Evolutionary conservation across 2,797 vertebrate genomes (phyloP).

Genomic region (Philypnodon macrostomus): DNA sequence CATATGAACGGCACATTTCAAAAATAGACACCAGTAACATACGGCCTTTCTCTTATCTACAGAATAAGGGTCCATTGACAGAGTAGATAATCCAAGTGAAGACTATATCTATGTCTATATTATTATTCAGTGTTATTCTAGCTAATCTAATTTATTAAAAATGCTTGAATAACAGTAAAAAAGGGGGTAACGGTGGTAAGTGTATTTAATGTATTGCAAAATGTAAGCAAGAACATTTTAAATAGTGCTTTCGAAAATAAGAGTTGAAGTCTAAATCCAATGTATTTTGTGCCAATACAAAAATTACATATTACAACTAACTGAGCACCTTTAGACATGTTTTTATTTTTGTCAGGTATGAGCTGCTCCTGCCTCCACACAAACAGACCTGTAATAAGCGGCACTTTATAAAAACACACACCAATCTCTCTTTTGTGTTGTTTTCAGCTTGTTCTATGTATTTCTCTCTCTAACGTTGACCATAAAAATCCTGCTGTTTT

Average conservation of each 20-base stretch:
- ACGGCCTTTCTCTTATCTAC: background rate
- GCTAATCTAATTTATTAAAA: too few relatives aligned
- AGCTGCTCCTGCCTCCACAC: background rate
- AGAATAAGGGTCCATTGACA: background rate
- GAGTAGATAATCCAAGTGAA: background rate
- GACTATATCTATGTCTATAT: too few relatives aligned
- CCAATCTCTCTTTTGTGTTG: slow-evolving; percentile 4
- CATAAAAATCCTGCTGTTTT: slow-evolving; percentile 31
- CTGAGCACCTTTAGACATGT: background rate
- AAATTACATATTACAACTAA: too few relatives aligned
- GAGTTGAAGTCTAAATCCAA: too few relatives aligned
- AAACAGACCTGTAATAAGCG: slow-evolving; percentile 9
- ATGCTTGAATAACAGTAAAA: too few relatives aligned
- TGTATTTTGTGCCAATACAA: too few relatives aligned
- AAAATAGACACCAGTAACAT: background rate
- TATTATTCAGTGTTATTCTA: too few relatives aligned
- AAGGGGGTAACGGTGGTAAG: too few relatives aligned
- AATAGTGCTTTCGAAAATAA: too few relatives aligned
- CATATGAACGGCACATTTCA: background rate
- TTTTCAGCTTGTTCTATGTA: slow-evolving; percentile 6
- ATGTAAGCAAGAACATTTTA: too few relatives aligned
- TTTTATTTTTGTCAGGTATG: slow-evolving; percentile 3
- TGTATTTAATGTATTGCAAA: too few relatives aligned
- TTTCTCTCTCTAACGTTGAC: slow-evolving; percentile 14
- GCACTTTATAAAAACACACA: slow-evolving; percentile 35